phyloP scores from a whole-genome alignment of 2,888 invertebrate genomes.

The Brachyptera risi region DNA sequence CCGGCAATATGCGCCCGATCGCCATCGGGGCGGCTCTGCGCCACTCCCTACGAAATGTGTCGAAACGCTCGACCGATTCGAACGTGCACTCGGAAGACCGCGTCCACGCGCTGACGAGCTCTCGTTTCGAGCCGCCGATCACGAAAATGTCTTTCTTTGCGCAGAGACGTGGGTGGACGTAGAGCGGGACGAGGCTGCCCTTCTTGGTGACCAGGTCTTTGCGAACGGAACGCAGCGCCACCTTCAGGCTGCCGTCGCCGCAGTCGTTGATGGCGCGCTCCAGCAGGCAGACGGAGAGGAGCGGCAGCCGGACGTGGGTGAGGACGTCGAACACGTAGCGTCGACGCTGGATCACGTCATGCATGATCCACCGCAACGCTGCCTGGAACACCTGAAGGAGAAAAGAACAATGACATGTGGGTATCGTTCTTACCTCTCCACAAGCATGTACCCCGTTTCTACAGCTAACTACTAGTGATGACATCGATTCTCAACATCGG shows the following conservation, averaged over 20 bases:
- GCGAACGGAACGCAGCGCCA: conserved; percentile 71
- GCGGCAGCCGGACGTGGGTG: conserved; percentile 73
- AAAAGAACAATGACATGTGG: conserved; percentile 20
- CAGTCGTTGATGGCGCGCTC: conserved; percentile 74
- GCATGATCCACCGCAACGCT: conserved; percentile 82
- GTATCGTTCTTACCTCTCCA: background rate
- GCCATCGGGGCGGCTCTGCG: conserved; percentile 75
- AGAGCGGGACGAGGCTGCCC: conserved; percentile 70
- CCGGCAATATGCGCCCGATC: conserved; percentile 81
- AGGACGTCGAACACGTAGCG: conserved; percentile 83
- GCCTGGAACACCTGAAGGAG: conserved; percentile 75
- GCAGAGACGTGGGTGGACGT: conserved; percentile 74
- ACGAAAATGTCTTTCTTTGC: conserved; percentile 84
- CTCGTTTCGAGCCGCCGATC: conserved; percentile 83
- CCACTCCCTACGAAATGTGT: conserved; percentile 74
- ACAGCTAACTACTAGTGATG: too few species aligned
- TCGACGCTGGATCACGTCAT: conserved; percentile 71
- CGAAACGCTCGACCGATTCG: conserved; percentile 78
- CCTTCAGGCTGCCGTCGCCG: conserved; percentile 71
- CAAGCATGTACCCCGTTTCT: too few species aligned
- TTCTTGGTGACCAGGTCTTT: conserved; percentile 65
- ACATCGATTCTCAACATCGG: too few species aligned
- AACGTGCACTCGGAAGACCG: conserved; percentile 75
- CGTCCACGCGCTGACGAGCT: conserved; percentile 67
- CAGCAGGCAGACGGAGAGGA: conserved; percentile 74